Evolutionary conservation across 1,140 invertebrate genomes (phyloP), one percentile per base, ranked within the genome.

Genomic region (Hyles euphorbiae): DNA sequence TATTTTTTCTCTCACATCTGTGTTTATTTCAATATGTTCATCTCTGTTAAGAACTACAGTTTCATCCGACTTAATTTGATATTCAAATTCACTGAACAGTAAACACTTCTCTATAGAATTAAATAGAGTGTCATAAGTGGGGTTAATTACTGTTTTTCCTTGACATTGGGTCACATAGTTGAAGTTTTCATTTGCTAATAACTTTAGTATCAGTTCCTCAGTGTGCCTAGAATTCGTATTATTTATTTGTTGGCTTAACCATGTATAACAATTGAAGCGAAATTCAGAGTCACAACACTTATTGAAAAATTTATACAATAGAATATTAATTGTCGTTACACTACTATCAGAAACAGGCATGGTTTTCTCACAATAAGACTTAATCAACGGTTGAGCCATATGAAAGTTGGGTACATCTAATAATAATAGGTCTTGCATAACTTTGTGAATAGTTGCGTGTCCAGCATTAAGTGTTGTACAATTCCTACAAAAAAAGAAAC

Each of bases 71-170:
- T 60, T 36, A 11, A 65, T 48, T 5, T 72, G 62, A 46, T 70
- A 67, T 65, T 87, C 77, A 63, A 86, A 86, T 67, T 81, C 77
- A 65, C 71, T 78, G 48, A 83, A 83, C 34, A 87, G 63, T 53
- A 83, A 79, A 58, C 67, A 74, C 53, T 68, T 73, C 55, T 87
- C 82, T 9, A 72, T 67, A 1, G 65, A 73, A 56, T 71, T 56
- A 50, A 87, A 87, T 54, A 85, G 43, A 44, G 65, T 64, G 43
- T 75, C 56, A 56, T 74, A 69, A 48, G 83, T 60, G 54, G 58
- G 52, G 55, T 70, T 47, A 5, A 53, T 53, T 49, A 65, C 61
- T 11, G 48, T n/a, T 34, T 53, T n/a, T 34, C 53, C 7, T 50
- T 68, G 60, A 12, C 44, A 22, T 48, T 58, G 9, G 53, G 56